These are phyloP conservation scores for Tinamus guttatus DNA, from an alignment of 2,113 vertebrate genomes.

Conservation along the genomic window DNA sequence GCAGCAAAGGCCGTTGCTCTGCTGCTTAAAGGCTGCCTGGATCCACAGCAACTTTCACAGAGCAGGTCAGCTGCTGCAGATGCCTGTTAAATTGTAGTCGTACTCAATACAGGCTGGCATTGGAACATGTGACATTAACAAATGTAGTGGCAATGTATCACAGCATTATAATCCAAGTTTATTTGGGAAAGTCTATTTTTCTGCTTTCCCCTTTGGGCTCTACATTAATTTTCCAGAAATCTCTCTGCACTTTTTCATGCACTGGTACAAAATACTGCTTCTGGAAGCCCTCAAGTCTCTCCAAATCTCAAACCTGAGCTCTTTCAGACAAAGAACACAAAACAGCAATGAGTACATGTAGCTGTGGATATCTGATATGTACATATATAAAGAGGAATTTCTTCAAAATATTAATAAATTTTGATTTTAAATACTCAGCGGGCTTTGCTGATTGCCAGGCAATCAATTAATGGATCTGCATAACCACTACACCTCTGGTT, in stretches of 20 bases:
- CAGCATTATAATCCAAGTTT: neutral
- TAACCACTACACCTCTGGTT: neutral
- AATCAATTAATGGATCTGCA: neutral
- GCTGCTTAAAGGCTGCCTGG: neutral
- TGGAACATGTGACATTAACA: slow-evolving; percentile 31
- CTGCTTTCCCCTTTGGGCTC: neutral
- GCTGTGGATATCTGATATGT: neutral
- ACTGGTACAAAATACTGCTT: neutral
- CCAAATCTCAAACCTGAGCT: neutral
- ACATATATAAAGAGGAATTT: neutral
- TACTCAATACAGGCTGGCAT: neutral
- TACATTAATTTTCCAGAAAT: neutral
- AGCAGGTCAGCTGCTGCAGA: slow-evolving; percentile 11
- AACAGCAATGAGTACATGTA: neutral
- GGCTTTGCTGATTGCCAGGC: slow-evolving; percentile 4
- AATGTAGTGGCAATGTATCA: neutral
- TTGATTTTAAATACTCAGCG: neutral
- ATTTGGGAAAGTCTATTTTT: neutral
- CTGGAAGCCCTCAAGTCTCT: neutral
- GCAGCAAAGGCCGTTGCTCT: neutral
- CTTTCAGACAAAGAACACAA: neutral
- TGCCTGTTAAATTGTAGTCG: neutral
- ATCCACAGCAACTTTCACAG: slow-evolving; percentile 4
- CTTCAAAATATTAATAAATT: slow-evolving; percentile 11
- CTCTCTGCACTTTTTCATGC: neutral